Evolutionary conservation across 2,888 invertebrate genomes (phyloP), one percentile per base, ranked within the genome.

Genomic region (Pristionchus arcanus): DNA sequence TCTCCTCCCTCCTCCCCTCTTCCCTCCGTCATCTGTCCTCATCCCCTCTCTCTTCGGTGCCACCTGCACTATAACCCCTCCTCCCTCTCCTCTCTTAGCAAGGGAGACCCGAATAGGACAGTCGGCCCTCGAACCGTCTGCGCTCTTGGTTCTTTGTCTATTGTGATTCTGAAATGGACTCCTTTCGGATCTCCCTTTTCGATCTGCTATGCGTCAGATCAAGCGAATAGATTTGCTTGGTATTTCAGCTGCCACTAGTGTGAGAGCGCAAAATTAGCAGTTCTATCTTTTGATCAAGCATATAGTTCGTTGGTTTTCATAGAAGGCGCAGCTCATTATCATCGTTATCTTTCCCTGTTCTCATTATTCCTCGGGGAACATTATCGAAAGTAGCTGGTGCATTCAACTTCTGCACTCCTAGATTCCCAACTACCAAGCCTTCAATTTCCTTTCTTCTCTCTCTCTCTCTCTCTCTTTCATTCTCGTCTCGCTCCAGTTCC

Each of bases 11-110:
- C 34, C 49, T 37, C 81, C 49, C 81, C 25, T 28, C 49, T 81
- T 81, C 81, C 81, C 49, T 81, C 81, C 42, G 34, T 77, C 74
- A 42, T 77, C 74, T 77, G 74, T 77, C 74, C 74, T 77, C 74
- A 77, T 42, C 49, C n/a, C 49, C n/a, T 59, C 59, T 15, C 53
- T 59, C 63, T 63, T 63, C 63, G 5, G 28, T 28, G 49, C 81
- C 81, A 81, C 81, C 81, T 81, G 81, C 81, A 42, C 81, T 81
- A n/a, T 81, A 49, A 42, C 81, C 42, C 49, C 74, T 34, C 37
- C 37, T 74, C 37, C 37, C 42, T 31, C 74, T 42, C 81, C 81
- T 16, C 81, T 81, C 77, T n/a, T 42, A 68, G 74, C 15, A 34
- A 74, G 74, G 25, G 74, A 74, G 74, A 21, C 81, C n/a, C 81